A percentile compares a stretch with the other conserved stretches of the same genome.
Conservation (phyloP, 2,113 vertebrate genomes). For the Tupaia tana region DNA sequence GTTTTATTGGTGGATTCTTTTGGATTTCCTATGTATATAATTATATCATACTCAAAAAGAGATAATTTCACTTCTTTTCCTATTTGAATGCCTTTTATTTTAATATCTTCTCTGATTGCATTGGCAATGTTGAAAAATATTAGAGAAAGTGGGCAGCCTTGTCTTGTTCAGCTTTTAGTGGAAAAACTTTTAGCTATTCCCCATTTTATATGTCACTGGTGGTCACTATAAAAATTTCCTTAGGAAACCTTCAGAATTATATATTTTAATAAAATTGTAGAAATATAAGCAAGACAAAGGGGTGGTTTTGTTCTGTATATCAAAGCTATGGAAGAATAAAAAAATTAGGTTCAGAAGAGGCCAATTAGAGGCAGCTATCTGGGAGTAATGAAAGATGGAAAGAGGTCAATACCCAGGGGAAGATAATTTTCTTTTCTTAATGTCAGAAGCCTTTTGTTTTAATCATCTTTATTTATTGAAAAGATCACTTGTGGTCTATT, state of each 20-base stretch:
- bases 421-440: slow-evolving; percentile 1
- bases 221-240: neutral
- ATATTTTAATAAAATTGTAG: neutral
- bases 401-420: neutral
- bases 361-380: neutral
- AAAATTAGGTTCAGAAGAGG: neutral
- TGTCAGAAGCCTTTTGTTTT: slow-evolving; percentile 15
- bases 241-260: neutral
- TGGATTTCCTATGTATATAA: no score
- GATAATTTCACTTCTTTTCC: no score
- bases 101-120: no score
- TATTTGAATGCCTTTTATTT: no score
- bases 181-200: no score
- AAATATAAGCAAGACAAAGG: neutral
- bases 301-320: neutral
- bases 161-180: no score
- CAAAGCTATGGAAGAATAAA: neutral
- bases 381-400: neutral
- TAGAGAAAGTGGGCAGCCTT: no score
- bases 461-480: slow-evolving; percentile 46
- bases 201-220: neutral
- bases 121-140: no score
- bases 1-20: no score
- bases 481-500: neutral
- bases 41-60: no score